Percentiles rank a stretch among this genome's conserved stretches.
These are phyloP conservation scores for Conus canariensis DNA, from an alignment of 2,888 invertebrate species.

Conservation along the genomic window DNA sequence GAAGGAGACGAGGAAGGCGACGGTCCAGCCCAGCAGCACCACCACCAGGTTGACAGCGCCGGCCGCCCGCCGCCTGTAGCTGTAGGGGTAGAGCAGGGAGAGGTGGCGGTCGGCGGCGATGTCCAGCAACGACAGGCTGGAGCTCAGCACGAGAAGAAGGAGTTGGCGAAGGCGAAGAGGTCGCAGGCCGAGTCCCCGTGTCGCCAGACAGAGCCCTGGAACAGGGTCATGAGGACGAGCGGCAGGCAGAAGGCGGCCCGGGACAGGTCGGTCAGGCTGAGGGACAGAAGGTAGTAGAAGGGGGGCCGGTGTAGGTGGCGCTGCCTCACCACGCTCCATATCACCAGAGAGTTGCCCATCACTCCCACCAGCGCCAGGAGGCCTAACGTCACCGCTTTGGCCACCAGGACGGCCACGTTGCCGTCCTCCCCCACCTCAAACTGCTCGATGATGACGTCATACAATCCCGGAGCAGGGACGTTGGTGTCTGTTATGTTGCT, in stretches of 20 bases:
- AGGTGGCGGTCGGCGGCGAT: conserved; percentile 72
- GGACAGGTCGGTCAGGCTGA: conserved; percentile 70
- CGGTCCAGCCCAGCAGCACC: conserved; percentile 68
- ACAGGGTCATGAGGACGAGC: conserved; percentile 69
- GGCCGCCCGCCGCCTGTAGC: conserved; percentile 67
- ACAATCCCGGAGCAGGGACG: neutral
- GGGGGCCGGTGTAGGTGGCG: conserved; percentile 69
- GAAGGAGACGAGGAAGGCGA: conserved; percentile 71
- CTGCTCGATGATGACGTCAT: neutral
- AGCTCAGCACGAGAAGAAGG: conserved; percentile 73
- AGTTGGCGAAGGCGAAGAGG: conserved; percentile 71
- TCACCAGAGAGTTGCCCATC: conserved; percentile 52
- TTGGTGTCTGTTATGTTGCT: neutral
- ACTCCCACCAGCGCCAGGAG: conserved; percentile 50
- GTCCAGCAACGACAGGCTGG: conserved; percentile 66
- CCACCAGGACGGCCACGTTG: conserved; percentile 27
- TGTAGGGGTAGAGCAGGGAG: conserved; percentile 63
- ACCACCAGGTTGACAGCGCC: conserved; percentile 59
- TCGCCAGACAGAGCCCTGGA: conserved; percentile 69
- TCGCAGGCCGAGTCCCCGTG: conserved; percentile 69
- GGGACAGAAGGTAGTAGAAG: conserved; percentile 73
- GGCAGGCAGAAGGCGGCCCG: conserved; percentile 73
- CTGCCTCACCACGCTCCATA: conserved; percentile 53
- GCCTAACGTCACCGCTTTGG: conserved; percentile 50
- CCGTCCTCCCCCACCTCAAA: conserved; percentile 2